Evolutionary conservation across 2,113 vertebrate genomes (phyloP).

Genomic region (Uria lomvia): DNA sequence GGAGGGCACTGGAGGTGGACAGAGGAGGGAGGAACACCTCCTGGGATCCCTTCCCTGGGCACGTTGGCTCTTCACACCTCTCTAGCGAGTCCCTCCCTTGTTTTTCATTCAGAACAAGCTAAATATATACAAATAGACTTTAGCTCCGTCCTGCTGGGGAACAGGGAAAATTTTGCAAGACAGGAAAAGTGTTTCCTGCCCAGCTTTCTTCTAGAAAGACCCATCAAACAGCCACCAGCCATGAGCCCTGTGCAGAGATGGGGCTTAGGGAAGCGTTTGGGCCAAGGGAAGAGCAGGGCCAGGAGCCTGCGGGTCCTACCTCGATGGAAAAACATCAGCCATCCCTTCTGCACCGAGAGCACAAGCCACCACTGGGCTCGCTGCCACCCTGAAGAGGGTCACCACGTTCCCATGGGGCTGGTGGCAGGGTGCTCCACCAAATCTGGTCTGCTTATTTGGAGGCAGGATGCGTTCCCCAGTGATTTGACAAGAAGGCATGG

Average conservation of each 20-base stretch:
- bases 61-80: not conserved
- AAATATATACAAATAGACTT: not conserved
- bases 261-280: not conserved
- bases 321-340: not conserved
- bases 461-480: fast-evolving
- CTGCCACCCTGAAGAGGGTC: not conserved
- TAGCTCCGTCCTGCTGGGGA: not conserved
- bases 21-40: not conserved
- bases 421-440: not conserved
- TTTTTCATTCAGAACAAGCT: not conserved
- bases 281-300: not conserved
- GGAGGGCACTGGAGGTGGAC: not conserved
- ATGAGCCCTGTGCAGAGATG: not conserved
- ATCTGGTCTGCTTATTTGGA: not conserved
- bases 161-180: not conserved
- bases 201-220: not conserved
- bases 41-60: not conserved
- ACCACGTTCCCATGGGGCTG: not conserved
- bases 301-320: not conserved
- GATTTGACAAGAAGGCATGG: not conserved
- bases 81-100: not conserved
- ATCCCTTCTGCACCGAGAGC: not conserved
- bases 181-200: fast-evolving
- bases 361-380: fast-evolving
- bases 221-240: not conserved